Percentiles rank a stretch among this genome's conserved stretches.
phyloP scores from a whole-genome alignment of 2,888 invertebrate genomes.

The Coronaproctus castanopsis region DNA sequence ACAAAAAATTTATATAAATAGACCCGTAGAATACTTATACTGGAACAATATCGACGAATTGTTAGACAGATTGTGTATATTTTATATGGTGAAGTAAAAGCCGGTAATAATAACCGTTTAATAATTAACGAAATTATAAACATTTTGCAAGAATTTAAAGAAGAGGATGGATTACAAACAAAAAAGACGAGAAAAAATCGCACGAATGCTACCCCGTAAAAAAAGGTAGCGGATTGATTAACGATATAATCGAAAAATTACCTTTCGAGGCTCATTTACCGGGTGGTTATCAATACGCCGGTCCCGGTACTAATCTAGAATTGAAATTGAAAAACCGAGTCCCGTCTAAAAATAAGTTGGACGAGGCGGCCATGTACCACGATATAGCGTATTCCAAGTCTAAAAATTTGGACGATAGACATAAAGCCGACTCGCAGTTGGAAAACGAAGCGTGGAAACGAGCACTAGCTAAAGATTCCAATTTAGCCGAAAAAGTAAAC shows the following conservation, averaged over 20 bases:
- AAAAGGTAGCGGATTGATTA: neutral
- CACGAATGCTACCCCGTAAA: too few relatives aligned
- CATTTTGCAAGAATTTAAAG: too few relatives aligned
- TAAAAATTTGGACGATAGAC: conserved; percentile 12
- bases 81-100: too few relatives aligned
- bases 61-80: too few relatives aligned
- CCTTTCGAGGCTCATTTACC: conserved; percentile 1
- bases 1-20: too few relatives aligned
- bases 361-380: conserved; percentile 19
- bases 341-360: conserved; percentile 23
- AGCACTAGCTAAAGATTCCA: conserved; percentile 10
- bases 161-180: too few relatives aligned
- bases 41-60: too few relatives aligned
- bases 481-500: conserved; percentile 10
- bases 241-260: neutral
- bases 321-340: conserved; percentile 23
- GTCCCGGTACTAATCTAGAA: conserved; percentile 21
- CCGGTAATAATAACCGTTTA: too few relatives aligned
- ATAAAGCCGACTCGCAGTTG: conserved; percentile 14
- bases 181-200: too few relatives aligned
- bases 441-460: conserved; percentile 16
- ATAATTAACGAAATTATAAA: too few relatives aligned
- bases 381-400: conserved; percentile 23
- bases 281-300: conserved; percentile 17
- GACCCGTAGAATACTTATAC: too few relatives aligned